phyloP scores from a whole-genome alignment of 2,888 invertebrate genomes.

The Drosophila tanythrix region DNA sequence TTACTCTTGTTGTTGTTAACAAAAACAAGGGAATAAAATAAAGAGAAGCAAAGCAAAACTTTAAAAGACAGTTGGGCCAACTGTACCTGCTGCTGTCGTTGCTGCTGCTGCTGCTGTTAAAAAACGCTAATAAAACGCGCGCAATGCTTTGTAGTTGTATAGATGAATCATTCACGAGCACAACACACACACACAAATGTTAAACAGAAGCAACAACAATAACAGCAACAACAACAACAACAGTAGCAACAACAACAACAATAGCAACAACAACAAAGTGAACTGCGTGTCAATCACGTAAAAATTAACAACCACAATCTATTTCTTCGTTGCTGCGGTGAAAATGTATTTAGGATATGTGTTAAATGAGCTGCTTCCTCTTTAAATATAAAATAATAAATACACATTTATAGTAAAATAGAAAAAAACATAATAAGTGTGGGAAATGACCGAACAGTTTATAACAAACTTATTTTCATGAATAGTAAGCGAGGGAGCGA shows the following conservation, averaged over 20 bases:
- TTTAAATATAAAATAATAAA: slow-evolving; percentile 60
- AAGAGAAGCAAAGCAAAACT: slow-evolving; percentile 9
- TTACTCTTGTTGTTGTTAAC: slow-evolving; percentile 8
- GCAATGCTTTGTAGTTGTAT: slow-evolving; percentile 34
- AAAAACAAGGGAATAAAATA: slow-evolving; percentile 1
- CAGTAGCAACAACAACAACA: background rate
- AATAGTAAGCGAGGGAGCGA: slow-evolving; percentile 7
- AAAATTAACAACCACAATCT: slow-evolving; percentile 25
- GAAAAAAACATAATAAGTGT: slow-evolving; percentile 5
- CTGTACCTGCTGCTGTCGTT: slow-evolving; percentile 51
- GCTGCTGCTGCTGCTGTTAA: slow-evolving; percentile 18
- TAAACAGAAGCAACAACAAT: slow-evolving; percentile 2
- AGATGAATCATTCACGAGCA: slow-evolving; percentile 42
- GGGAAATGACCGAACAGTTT: slow-evolving; percentile 34
- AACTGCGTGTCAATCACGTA: slow-evolving; percentile 48
- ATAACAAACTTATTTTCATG: slow-evolving; percentile 6
- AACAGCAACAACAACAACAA: background rate
- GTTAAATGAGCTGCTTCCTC: slow-evolving; percentile 73
- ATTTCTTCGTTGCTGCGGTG: slow-evolving; percentile 24
- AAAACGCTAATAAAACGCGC: slow-evolving; percentile 55
- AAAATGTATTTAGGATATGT: slow-evolving; percentile 40
- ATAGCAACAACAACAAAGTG: slow-evolving; percentile 1
- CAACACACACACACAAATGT: slow-evolving; percentile 11
- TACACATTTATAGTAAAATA: slow-evolving; percentile 9
- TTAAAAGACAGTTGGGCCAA: slow-evolving; percentile 47